phyloP scores from a whole-genome alignment of 2,888 invertebrate genomes.

The Tanypteryx hageni region DNA sequence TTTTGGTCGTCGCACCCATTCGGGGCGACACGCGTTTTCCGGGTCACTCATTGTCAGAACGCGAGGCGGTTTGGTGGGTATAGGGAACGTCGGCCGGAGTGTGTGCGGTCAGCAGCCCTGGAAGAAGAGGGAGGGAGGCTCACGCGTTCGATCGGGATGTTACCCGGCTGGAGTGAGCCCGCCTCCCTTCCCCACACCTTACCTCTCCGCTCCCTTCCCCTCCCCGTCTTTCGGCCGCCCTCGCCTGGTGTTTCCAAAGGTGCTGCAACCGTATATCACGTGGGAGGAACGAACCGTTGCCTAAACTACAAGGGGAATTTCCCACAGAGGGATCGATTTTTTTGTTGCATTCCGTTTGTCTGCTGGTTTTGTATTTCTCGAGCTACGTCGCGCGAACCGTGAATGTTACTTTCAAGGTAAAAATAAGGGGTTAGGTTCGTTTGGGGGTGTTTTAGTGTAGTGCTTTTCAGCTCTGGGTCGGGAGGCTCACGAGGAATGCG shows the following conservation, averaged over 20 bases:
- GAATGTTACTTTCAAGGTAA: slow-evolving; percentile 39
- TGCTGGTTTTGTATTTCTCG: slow-evolving; percentile 3
- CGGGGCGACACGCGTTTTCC: no score
- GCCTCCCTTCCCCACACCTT: background rate
- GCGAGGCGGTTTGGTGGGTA: no score
- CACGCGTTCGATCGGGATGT: background rate
- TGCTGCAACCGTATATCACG: slow-evolving; percentile 45
- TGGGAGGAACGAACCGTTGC: slow-evolving; percentile 43
- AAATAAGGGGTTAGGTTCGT: background rate
- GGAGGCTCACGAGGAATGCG: no score
- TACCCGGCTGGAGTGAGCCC: background rate
- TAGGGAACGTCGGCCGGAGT: background rate
- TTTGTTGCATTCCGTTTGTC: background rate
- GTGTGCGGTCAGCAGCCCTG: slow-evolving; percentile 31
- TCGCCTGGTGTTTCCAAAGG: slow-evolving; percentile 20
- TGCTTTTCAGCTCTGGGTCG: background rate
- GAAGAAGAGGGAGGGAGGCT: background rate
- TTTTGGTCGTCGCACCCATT: background rate
- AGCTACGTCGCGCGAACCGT: background rate
- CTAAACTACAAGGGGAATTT: slow-evolving; percentile 45
- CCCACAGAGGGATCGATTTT: background rate
- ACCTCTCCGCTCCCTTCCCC: background rate
- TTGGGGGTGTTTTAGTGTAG: background rate
- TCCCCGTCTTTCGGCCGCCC: background rate
- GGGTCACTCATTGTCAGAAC: no score